These are phyloP conservation scores for Diplodus sargus DNA, from an alignment of 2,797 vertebrate species.

Conservation along the genomic window DNA sequence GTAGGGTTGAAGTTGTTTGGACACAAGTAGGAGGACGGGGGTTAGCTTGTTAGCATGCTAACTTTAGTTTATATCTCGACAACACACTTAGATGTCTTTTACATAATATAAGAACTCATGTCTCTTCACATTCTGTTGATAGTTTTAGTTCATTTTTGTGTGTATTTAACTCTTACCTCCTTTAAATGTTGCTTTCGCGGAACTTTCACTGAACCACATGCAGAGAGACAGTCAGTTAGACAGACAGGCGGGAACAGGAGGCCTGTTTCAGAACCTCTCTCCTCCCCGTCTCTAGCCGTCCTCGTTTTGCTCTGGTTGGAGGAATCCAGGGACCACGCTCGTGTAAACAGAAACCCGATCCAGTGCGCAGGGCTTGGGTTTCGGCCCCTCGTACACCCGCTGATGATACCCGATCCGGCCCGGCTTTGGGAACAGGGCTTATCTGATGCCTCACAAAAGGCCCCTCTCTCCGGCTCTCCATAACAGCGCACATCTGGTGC, in stretches of 20 bases:
- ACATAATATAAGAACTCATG: no score
- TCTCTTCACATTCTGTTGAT: no score
- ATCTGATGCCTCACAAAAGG: slow-evolving; percentile 91
- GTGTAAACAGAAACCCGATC: slow-evolving; percentile 94
- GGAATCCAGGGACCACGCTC: slow-evolving; percentile 91
- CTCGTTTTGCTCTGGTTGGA: slow-evolving; percentile 78
- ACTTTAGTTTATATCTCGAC: no score
- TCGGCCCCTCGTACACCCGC: slow-evolving; percentile 90
- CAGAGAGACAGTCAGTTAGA: slow-evolving; percentile 56
- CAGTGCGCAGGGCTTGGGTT: slow-evolving; percentile 86
- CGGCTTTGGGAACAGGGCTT: slow-evolving; percentile 92
- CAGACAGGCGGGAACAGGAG: slow-evolving; percentile 55
- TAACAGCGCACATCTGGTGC: slow-evolving; percentile 95
- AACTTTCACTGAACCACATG: slow-evolving; percentile 32
- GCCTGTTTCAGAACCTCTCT: slow-evolving; percentile 64
- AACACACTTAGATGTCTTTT: no score
- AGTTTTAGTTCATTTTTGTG: no score
- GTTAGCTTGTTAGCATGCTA: no score
- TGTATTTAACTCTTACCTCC: no score
- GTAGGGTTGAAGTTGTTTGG: no score
- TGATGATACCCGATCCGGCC: slow-evolving; percentile 88
- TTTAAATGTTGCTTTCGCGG: background rate
- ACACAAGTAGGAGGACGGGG: no score
- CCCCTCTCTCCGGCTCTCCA: slow-evolving; percentile 85
- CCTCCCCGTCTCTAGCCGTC: slow-evolving; percentile 47